These are phyloP conservation scores for Popillia japonica DNA, from an alignment of 1,140 invertebrate species.

Conservation along the genomic window DNA sequence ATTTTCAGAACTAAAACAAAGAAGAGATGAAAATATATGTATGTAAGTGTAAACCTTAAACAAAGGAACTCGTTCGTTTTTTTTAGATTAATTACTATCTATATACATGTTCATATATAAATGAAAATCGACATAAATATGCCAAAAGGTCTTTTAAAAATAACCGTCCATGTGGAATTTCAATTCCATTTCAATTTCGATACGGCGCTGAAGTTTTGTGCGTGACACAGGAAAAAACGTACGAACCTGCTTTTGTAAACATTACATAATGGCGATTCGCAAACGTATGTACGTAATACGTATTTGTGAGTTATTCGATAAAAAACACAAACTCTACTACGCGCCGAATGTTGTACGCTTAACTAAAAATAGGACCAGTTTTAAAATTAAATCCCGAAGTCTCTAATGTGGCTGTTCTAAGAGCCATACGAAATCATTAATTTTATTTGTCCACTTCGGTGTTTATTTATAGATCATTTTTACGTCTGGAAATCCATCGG, in stretches of 20 bases:
- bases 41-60: not conserved
- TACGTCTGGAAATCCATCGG: conserved; percentile 8
- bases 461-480: conserved; percentile 2
- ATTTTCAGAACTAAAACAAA: not conserved
- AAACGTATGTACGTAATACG: not conserved
- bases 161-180: not conserved
- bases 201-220: not conserved
- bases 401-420: not conserved
- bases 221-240: not conserved
- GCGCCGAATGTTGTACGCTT: not conserved
- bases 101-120: not conserved
- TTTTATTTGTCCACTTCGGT: conserved; percentile 14
- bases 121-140: not conserved
- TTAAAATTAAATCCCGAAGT: conserved; percentile 6
- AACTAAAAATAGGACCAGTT: not conserved
- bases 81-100: not conserved
- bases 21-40: not conserved
- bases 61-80: not conserved
- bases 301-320: conserved; percentile 12
- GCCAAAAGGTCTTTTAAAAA: not conserved
- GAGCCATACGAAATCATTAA: conserved; percentile 15
- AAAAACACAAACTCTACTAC: conserved; percentile 1
- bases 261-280: not conserved
- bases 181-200: not conserved
- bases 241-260: not conserved